Conservation (phyloP, 2,113 vertebrate species). For the Tachycineta bicolor region DNA sequence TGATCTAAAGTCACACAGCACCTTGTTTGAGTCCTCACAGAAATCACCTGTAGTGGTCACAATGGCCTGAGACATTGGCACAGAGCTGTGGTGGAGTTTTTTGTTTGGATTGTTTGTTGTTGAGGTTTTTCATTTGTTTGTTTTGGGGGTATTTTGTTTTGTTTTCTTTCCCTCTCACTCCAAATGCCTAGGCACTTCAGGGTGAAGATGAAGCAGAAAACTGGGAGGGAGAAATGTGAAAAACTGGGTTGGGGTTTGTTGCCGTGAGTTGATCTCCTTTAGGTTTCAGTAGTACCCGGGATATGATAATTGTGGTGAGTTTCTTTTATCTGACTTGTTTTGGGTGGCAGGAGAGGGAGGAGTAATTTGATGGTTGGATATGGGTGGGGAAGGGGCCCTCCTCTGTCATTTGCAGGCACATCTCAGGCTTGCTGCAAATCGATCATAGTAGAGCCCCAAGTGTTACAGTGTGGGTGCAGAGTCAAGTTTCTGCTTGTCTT, state of each 20-base stretch:
- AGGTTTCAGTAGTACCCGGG: not conserved
- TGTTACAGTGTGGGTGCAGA: not conserved
- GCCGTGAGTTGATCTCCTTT: not conserved
- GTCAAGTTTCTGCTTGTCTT: not conserved
- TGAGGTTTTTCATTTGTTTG: not conserved
- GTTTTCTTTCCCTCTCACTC: not conserved
- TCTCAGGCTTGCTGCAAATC: not conserved
- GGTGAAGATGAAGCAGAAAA: not conserved
- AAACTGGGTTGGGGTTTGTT: not conserved
- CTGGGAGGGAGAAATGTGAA: not conserved
- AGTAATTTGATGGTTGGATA: not conserved
- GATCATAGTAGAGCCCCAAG: not conserved
- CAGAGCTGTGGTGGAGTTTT: not conserved
- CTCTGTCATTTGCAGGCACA: not conserved
- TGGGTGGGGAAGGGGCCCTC: not conserved
- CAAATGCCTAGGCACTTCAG: not conserved
- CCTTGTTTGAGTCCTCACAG: not conserved
- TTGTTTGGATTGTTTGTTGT: not conserved
- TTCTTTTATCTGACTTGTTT: not conserved
- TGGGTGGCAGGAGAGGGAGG: not conserved
- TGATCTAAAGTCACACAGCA: not conserved
- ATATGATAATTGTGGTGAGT: not conserved
- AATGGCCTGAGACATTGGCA: not conserved
- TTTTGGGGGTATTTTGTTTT: not conserved
- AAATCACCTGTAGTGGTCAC: fast-evolving